phyloP scores from a whole-genome alignment of 2,888 invertebrate genomes.

The Ectropis crepuscularia region DNA sequence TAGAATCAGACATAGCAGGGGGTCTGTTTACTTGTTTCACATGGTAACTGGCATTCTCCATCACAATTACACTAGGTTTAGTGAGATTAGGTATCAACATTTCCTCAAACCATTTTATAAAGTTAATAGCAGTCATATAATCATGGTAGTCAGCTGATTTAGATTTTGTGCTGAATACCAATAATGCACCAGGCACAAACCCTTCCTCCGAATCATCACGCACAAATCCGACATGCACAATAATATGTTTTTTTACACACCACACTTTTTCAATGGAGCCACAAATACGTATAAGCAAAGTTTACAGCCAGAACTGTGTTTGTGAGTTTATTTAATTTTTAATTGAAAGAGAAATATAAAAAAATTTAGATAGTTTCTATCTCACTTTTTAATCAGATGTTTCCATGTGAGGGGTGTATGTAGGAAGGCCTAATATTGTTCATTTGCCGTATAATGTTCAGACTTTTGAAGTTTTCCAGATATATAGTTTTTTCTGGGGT shows the following conservation, averaged over 20 bases:
- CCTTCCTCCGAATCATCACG: conserved; percentile 37
- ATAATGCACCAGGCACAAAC: conserved; percentile 34
- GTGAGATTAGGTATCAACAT: conserved; percentile 25
- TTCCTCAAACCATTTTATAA: conserved; percentile 34
- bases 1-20: conserved; percentile 17
- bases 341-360: too few relatives aligned
- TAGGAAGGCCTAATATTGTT: too few relatives aligned
- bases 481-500: too few relatives aligned
- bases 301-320: too few relatives aligned
- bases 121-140: conserved; percentile 37
- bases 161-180: conserved; percentile 39
- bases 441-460: too few relatives aligned
- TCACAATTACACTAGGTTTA: conserved; percentile 26
- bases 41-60: conserved; percentile 27
- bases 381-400: too few relatives aligned
- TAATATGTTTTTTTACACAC: conserved; percentile 35
- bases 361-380: too few relatives aligned
- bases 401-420: too few relatives aligned
- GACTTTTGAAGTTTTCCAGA: too few relatives aligned
- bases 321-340: too few relatives aligned
- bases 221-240: conserved; percentile 41
- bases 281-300: too few relatives aligned
- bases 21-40: conserved; percentile 24
- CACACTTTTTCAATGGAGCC: too few relatives aligned
- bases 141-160: conserved; percentile 36